phyloP scores from a whole-genome alignment of 2,113 vertebrate genomes.

The Brienomyrus longianalis region DNA sequence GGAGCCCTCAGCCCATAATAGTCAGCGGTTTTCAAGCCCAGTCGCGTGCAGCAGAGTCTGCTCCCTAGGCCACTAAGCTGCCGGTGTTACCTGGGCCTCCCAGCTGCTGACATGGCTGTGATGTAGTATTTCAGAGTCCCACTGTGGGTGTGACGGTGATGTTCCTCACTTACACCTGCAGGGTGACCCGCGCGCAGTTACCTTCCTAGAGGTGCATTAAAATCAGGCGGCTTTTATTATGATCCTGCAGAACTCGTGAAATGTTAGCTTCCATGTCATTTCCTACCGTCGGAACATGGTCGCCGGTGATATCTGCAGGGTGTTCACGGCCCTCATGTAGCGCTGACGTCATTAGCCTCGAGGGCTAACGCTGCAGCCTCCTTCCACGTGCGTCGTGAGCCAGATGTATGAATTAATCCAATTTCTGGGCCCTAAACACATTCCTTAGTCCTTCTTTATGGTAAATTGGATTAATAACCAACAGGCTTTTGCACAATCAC shows the following conservation, averaged over 20 bases:
- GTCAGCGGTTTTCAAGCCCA: background rate
- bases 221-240: constrained; percentile 20
- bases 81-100: constrained; percentile 5
- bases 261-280: constrained; percentile 8
- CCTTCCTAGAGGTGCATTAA: constrained; percentile 14
- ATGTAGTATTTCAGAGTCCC: constrained; percentile 22
- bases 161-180: constrained; percentile 26
- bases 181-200: constrained; percentile 16
- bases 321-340: background rate
- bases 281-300: background rate
- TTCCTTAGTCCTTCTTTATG: constrained; percentile 40
- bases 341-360: background rate
- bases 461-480: constrained; percentile 48
- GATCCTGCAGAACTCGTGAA: background rate
- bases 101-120: constrained; percentile 21
- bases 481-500: constrained; percentile 40
- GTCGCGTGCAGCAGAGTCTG: background rate
- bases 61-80: background rate
- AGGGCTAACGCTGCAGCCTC: background rate
- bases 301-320: background rate
- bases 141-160: constrained; percentile 7
- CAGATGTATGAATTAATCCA: constrained; percentile 27
- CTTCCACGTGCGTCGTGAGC: background rate
- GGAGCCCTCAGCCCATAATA: background rate
- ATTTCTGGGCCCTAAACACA: constrained; percentile 17